Percentiles rank a stretch among this genome's conserved stretches.
phyloP scores from a whole-genome alignment of 2,888 invertebrate species.

The Caenorhabditis japonica region DNA sequence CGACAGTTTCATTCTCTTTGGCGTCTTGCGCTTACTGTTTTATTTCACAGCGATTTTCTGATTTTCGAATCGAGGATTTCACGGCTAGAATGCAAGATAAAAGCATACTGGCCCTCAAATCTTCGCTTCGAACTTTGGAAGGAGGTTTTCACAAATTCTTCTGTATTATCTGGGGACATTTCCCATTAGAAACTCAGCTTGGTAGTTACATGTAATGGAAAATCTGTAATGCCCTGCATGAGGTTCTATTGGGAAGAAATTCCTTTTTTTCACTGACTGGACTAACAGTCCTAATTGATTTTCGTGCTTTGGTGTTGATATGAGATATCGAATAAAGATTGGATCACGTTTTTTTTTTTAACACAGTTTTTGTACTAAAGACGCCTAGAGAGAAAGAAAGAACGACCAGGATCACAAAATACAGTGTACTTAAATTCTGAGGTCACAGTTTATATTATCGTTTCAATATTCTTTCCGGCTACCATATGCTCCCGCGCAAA shows the following conservation, averaged over 20 bases:
- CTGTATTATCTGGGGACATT: conserved; percentile 7
- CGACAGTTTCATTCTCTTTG: neutral
- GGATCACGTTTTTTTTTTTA: too few relatives aligned
- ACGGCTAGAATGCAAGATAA: conserved; percentile 35
- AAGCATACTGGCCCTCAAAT: conserved; percentile 55
- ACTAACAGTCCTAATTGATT: too few relatives aligned
- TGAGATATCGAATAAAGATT: too few relatives aligned
- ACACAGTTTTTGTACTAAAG: too few relatives aligned
- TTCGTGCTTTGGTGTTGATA: too few relatives aligned
- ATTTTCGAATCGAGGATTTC: conserved; percentile 31
- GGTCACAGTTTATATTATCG: too few relatives aligned
- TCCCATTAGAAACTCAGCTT: conserved; percentile 21
- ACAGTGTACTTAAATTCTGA: too few relatives aligned
- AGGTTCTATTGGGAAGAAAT: conserved; percentile 13
- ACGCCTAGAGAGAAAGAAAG: too few relatives aligned
- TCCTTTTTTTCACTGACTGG: neutral
- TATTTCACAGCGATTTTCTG: neutral
- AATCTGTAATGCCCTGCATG: conserved; percentile 34
- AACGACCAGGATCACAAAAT: too few relatives aligned
- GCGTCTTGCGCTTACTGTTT: neutral
- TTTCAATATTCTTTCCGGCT: too few relatives aligned
- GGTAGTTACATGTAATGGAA: conserved; percentile 10
- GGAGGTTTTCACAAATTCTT: too few relatives aligned
- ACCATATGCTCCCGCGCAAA: too few relatives aligned
- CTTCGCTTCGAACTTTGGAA: conserved; percentile 20